Conservation (phyloP, 2,888 invertebrate species). For the Rhogogaster chlorosoma region DNA sequence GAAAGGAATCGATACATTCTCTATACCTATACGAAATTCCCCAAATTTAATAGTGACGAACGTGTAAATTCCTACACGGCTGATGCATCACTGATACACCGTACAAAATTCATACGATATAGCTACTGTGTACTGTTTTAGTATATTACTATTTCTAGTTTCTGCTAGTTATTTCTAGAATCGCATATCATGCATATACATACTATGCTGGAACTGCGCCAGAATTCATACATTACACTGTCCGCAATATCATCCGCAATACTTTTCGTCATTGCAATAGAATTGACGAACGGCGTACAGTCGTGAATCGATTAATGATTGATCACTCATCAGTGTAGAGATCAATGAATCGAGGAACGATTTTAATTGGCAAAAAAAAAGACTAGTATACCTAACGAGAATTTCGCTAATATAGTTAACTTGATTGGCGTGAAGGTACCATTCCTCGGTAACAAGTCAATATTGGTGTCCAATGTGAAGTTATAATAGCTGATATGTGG, state of each 20-base stretch:
- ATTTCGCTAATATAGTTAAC: neutral
- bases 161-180: neutral
- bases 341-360: neutral
- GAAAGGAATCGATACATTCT: conserved; percentile 2
- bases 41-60: neutral
- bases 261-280: neutral
- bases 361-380: neutral
- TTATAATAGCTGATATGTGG: neutral
- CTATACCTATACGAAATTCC: neutral
- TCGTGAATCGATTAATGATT: neutral
- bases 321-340: neutral
- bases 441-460: neutral
- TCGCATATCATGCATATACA: neutral
- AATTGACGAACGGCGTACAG: neutral
- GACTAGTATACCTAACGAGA: neutral
- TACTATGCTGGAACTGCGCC: neutral
- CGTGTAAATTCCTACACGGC: neutral
- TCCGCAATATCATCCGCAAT: neutral
- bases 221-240: neutral
- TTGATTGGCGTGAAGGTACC: neutral
- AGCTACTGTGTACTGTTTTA: neutral
- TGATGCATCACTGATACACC: neutral
- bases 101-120: neutral
- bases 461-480: neutral
- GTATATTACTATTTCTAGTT: neutral